These are phyloP conservation scores for Anolis sagrei DNA, from an alignment of 2,113 vertebrate species.

Conservation along the genomic window DNA sequence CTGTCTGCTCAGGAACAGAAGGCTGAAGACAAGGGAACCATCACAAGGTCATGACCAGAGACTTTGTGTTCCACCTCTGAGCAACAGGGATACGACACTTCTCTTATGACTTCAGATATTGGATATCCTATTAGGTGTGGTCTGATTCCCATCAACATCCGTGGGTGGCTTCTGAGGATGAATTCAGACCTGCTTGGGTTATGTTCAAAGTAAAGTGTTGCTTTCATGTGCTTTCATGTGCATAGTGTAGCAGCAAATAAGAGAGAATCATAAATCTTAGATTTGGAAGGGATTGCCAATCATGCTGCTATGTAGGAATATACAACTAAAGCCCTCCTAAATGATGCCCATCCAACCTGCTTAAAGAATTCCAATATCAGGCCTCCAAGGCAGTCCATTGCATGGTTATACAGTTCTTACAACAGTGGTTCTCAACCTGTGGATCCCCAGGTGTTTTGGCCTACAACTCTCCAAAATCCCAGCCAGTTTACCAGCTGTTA, in stretches of 20 bases:
- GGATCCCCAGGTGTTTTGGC: no score
- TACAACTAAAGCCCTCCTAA: no score
- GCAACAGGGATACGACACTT: not conserved
- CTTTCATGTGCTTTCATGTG: not conserved
- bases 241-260: not conserved
- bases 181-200: not conserved
- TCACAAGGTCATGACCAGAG: not conserved
- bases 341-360: no score
- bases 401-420: no score
- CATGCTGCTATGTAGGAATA: no score
- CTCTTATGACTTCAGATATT: not conserved
- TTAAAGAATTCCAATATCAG: no score
- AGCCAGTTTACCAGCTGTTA: no score
- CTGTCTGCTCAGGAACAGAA: conserved; percentile 33
- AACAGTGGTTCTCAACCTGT: no score
- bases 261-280: not conserved
- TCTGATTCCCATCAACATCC: not conserved
- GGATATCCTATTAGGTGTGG: not conserved
- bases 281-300: no score
- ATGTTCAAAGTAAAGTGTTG: not conserved
- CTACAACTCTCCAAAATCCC: no score
- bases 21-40: not conserved
- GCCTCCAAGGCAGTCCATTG: no score
- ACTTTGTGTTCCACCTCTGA: not conserved
- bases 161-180: not conserved